Conservation (phyloP, 2,797 vertebrate genomes). For the Rhyacichthys aspro region DNA sequence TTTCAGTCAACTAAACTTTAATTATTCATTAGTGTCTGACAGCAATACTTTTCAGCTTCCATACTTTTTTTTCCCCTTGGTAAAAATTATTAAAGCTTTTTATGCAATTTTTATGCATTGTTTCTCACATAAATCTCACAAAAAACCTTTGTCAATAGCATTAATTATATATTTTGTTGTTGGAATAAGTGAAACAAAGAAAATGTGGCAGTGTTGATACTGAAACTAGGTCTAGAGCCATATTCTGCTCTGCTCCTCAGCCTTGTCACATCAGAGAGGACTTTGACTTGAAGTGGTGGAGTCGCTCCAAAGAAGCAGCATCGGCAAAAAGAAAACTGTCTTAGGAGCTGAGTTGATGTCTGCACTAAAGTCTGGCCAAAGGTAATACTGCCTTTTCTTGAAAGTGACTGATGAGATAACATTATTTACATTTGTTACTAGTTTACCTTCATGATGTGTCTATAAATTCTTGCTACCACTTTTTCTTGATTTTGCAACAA, state of each 20-base stretch:
- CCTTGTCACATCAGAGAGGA: conserved; percentile 70
- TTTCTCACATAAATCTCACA: too few species aligned
- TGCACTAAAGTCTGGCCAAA: too few species aligned
- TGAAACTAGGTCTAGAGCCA: conserved; percentile 5
- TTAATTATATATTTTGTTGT: conserved; percentile 17
- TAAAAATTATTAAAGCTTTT: too few species aligned
- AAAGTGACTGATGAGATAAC: too few species aligned
- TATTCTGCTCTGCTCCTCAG: conserved; percentile 47
- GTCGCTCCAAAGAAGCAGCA: conserved; percentile 31
- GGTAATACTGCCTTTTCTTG: too few species aligned
- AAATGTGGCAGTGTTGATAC: background rate
- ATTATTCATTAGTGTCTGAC: too few species aligned
- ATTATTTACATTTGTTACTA: too few species aligned
- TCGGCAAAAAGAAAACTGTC: conserved; percentile 71
- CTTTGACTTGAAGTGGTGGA: conserved; percentile 74
- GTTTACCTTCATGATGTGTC: background rate
- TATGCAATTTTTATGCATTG: too few species aligned
- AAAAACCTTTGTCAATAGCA: background rate
- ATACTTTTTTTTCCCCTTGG: too few species aligned
- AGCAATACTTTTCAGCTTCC: background rate
- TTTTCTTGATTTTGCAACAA: too few species aligned
- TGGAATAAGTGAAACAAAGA: background rate
- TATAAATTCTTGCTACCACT: too few species aligned
- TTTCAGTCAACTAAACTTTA: too few species aligned
- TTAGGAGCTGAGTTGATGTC: conserved; percentile 13